Conservation (phyloP, 2,888 invertebrate species). For the Drosophila mulleri region DNA sequence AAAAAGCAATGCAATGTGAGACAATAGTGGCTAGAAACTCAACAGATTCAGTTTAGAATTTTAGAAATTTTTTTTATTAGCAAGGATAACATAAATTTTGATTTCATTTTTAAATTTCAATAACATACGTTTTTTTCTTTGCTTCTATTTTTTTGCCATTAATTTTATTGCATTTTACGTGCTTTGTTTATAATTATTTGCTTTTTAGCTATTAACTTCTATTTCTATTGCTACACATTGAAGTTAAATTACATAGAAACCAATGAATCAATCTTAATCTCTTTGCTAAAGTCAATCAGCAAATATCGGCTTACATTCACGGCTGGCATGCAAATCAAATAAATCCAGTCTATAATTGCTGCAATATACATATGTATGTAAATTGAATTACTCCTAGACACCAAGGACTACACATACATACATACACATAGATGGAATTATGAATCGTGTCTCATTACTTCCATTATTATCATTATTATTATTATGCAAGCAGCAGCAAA, state of each 20-base stretch:
- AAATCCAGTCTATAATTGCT: not conserved
- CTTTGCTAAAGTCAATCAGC: not conserved
- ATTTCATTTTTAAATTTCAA: too few species aligned
- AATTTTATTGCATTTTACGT: not conserved
- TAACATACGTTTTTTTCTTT: too few species aligned
- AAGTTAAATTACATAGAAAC: not conserved
- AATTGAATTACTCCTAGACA: constrained; percentile 23
- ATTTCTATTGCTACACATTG: not conserved
- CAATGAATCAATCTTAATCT: not conserved
- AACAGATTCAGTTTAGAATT: too few species aligned
- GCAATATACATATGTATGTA: constrained; percentile 10
- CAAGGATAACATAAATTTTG: too few species aligned
- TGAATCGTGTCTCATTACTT: constrained; percentile 9
- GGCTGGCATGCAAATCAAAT: not conserved
- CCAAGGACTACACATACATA: constrained; percentile 14
- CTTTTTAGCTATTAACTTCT: not conserved
- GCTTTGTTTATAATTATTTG: not conserved
- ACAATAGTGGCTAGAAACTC: too few species aligned
- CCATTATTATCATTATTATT: constrained; percentile 14
- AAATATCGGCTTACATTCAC: not conserved
- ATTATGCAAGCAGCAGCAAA: constrained; percentile 4
- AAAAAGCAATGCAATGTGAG: too few species aligned
- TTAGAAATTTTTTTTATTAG: too few species aligned
- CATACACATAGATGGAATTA: constrained; percentile 3
- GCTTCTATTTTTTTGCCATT: not conserved